phyloP scores from a whole-genome alignment of 2,888 invertebrate species.

The Phania funesta region DNA sequence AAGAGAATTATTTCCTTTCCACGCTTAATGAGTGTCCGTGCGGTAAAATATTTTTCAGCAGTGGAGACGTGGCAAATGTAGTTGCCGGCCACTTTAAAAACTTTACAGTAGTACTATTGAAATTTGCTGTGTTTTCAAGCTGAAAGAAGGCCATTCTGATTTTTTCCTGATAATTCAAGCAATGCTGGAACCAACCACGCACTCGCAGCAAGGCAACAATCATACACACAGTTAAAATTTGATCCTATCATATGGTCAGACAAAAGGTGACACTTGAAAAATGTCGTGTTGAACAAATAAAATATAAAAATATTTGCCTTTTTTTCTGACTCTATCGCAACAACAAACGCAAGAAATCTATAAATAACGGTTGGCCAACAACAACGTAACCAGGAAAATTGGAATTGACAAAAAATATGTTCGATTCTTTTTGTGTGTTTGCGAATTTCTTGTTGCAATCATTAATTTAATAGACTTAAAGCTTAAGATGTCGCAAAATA shows the following conservation, averaged over 20 bases:
- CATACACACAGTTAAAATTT: background rate
- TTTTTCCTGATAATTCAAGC: too few species aligned
- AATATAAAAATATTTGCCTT: slow-evolving; percentile 14
- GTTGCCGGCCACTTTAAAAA: too few species aligned
- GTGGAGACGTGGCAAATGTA: too few species aligned
- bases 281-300: slow-evolving; percentile 63
- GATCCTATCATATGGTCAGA: slow-evolving; percentile 49
- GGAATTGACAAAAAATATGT: background rate
- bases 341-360: slow-evolving; percentile 34
- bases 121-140: too few species aligned
- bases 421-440: slow-evolving; percentile 5
- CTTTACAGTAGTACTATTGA: too few species aligned
- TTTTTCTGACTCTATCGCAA: background rate
- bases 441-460: slow-evolving; percentile 3
- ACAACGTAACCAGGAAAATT: slow-evolving; percentile 36
- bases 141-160: too few species aligned
- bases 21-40: too few species aligned
- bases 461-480: slow-evolving; percentile 42
- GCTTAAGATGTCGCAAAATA: slow-evolving; percentile 53
- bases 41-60: too few species aligned
- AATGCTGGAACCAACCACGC: background rate
- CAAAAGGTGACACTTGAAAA: slow-evolving; percentile 64
- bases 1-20: too few species aligned
- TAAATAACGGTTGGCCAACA: slow-evolving; percentile 56
- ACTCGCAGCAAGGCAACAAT: slow-evolving; percentile 12